These are phyloP conservation scores for Drosophila affinis DNA, from an alignment of 2,888 invertebrate genomes.

Conservation along the genomic window DNA sequence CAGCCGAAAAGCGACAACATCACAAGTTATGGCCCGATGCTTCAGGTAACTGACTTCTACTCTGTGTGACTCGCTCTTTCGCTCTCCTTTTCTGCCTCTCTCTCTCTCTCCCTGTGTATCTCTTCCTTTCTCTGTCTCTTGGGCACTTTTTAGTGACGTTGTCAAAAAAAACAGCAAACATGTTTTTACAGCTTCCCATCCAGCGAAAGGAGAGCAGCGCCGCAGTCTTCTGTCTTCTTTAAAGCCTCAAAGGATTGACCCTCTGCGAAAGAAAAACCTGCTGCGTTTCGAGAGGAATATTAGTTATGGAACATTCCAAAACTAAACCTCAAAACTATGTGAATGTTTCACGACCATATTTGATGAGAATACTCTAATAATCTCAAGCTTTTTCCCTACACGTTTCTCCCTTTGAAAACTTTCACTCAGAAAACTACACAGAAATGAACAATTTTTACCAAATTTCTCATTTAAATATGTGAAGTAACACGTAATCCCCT, in stretches of 20 bases:
- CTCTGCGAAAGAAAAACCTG: constrained; percentile 25
- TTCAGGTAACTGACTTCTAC: constrained; percentile 35
- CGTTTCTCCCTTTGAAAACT: neutral
- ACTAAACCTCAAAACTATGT: neutral
- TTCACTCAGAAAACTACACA: neutral
- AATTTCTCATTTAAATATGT: too few relatives aligned
- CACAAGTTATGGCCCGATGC: constrained; percentile 58
- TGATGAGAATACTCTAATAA: neutral
- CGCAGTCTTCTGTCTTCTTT: constrained; percentile 6
- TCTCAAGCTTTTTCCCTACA: neutral
- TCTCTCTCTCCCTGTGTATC: neutral
- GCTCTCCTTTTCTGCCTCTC: neutral
- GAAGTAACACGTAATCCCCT: too few relatives aligned
- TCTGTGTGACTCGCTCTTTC: neutral
- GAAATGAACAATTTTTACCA: too few relatives aligned
- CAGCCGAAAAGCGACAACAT: constrained; percentile 45
- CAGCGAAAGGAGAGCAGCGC: constrained; percentile 1
- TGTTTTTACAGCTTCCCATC: constrained; percentile 37
- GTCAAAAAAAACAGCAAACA: constrained; percentile 54
- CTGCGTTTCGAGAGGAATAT: neutral
- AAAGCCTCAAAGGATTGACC: constrained; percentile 40
- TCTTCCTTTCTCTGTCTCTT: constrained; percentile 7
- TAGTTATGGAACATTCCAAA: neutral
- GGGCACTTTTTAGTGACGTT: constrained; percentile 47
- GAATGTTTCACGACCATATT: too few relatives aligned